These are phyloP conservation scores for Ciconia stormi DNA, from an alignment of 2,113 vertebrate genomes.

Conservation along the genomic window DNA sequence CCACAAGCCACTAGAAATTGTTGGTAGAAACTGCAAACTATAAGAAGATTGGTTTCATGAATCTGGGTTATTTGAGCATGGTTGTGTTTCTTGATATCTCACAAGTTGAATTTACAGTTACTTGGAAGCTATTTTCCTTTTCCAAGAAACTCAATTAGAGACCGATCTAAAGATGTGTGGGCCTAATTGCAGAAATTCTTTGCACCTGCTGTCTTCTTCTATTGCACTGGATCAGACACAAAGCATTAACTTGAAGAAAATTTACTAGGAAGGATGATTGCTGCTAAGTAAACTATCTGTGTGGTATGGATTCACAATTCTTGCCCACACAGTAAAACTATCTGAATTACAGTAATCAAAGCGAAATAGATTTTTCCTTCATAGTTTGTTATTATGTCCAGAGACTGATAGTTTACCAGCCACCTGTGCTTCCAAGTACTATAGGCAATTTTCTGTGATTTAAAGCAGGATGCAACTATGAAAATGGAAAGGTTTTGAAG, in stretches of 20 bases:
- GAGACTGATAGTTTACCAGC: neutral
- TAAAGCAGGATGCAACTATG: neutral
- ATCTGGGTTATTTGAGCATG: neutral
- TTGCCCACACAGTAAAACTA: neutral
- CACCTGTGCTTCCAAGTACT: neutral
- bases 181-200: neutral
- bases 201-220: neutral
- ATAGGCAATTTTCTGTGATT: neutral
- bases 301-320: neutral
- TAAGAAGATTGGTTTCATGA: neutral
- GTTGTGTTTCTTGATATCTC: neutral
- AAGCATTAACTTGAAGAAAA: neutral
- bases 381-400: neutral
- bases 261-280: neutral
- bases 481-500: neutral
- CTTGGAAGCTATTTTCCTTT: neutral
- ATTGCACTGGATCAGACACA: neutral
- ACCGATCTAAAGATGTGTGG: neutral
- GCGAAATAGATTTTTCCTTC: neutral
- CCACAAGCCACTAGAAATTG: neutral
- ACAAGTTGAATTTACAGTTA: neutral
- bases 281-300: neutral
- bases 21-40: neutral
- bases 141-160: neutral
- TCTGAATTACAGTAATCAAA: conserved; percentile 15